phyloP scores from a whole-genome alignment of 2,888 invertebrate species.

The Volucella zonaria region DNA sequence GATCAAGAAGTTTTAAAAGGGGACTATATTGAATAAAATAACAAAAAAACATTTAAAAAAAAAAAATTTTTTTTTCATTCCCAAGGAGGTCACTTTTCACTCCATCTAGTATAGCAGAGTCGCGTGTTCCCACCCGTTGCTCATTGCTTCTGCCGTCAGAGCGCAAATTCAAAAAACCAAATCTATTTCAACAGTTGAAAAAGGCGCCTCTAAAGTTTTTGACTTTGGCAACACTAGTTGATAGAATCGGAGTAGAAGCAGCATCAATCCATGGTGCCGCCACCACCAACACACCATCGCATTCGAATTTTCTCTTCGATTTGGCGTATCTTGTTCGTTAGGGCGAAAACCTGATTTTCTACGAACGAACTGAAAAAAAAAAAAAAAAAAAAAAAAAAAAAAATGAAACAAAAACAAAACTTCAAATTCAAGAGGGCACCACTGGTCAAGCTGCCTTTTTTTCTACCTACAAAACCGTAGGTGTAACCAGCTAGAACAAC shows the following conservation, averaged over 20 bases:
- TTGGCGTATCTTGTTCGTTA: slow-evolving; percentile 59
- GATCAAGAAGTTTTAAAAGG: too few species aligned
- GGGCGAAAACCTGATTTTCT: slow-evolving; percentile 71
- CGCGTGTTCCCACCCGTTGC: too few species aligned
- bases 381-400: slow-evolving; percentile 36
- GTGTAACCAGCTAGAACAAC: slow-evolving; percentile 52
- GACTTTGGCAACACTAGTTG: not conserved
- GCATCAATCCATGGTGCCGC: slow-evolving; percentile 64
- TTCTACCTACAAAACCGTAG: slow-evolving; percentile 66
- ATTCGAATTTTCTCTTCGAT: slow-evolving; percentile 65
- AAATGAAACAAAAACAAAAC: slow-evolving; percentile 42
- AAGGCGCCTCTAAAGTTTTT: slow-evolving; percentile 12
- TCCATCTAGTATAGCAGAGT: too few species aligned
- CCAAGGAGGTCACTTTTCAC: too few species aligned
- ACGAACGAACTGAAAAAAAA: slow-evolving; percentile 16
- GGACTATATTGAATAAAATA: too few species aligned
- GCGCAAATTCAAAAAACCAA: too few species aligned
- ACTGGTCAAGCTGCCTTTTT: slow-evolving; percentile 63
- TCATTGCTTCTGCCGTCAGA: too few species aligned
- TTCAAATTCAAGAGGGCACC: slow-evolving; percentile 68
- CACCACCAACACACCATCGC: slow-evolving; percentile 33
- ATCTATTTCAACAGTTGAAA: too few species aligned
- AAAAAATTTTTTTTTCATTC: too few species aligned
- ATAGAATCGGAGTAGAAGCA: slow-evolving; percentile 18
- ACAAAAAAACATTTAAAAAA: too few species aligned